Evolutionary conservation across 2,113 vertebrate genomes (phyloP), one percentile per base, ranked within the genome.

Genomic region (Podarcis raffonei): DNA sequence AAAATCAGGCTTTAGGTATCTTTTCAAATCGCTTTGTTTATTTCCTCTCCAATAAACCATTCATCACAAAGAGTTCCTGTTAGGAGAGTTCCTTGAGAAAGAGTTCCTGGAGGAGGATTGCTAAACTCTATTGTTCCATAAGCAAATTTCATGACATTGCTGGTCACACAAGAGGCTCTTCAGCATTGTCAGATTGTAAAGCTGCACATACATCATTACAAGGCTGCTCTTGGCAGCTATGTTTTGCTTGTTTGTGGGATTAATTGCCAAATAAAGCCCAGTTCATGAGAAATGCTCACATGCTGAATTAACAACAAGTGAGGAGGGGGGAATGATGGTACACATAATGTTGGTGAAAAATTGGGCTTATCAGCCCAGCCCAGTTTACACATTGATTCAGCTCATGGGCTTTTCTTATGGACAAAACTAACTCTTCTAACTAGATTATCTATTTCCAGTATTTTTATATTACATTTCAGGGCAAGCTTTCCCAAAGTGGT

Each of bases 81-180:
- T 39, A 78, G 20, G 7, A 9, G 71, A 22, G n/a, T 13, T 5
- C 30, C 71, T 57, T 87, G 32, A 84, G 48, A 53, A 53, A 53
- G 48, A 53, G 48, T 53, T 53, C 48, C 48, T 53, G 48, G 48
- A 53, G 48, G 48, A 53, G 88, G 71, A 83, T 11, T 74, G 32
- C 66, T 84, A 89, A 25, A 35, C 30, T 35, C 35, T 30, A 66
- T 85, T 87, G 92, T 48, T 78, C 25, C 48, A 72, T 69, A 68
- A 79, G 53, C 78, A 92, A 90, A 89, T 91, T 85, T 87, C 79
- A 75, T 35, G 71, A 86, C 77, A 83, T 23, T 32, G 88, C 76
- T 66, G 84, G 76, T 89, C 81, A 18, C 23, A 71, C 6, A 81
- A 81, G 62, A 90, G 23, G 0, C 25, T 35, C 30, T 6, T 35